A percentile compares a stretch with the other conserved stretches of the same genome.
Evolutionary conservation across 2,113 vertebrate species (phyloP).

Genomic region (Notarius quadriscutis): DNA sequence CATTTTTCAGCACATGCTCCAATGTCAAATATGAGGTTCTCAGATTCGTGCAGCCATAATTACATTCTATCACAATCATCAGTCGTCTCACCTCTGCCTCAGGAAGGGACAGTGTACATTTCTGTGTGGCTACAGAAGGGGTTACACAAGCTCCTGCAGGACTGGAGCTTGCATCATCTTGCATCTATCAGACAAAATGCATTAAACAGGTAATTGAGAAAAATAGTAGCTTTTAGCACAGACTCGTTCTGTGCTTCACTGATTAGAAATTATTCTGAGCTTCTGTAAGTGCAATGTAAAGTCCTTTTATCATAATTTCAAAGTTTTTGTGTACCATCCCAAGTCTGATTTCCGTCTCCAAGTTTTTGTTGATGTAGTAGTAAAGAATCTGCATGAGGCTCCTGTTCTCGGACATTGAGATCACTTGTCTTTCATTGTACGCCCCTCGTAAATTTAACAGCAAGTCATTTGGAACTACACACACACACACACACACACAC

Average conservation of each 20-base stretch:
- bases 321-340: slow-evolving; percentile 39
- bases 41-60: not conserved
- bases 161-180: not conserved
- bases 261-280: not conserved
- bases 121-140: not conserved
- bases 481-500: not conserved
- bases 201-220: not conserved
- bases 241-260: too few species aligned
- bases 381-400: slow-evolving; percentile 51
- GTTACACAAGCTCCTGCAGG: not conserved
- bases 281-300: not conserved
- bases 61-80: not conserved
- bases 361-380: slow-evolving; percentile 74
- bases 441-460: slow-evolving; percentile 74
- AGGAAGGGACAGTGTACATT: slow-evolving; percentile 15
- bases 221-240: not conserved
- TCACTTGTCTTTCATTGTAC: slow-evolving; percentile 65
- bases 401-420: not conserved
- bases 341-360: slow-evolving; percentile 76
- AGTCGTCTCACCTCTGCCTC: slow-evolving; percentile 1
- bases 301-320: too few species aligned
- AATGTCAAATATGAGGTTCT: not conserved
- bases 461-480: slow-evolving; percentile 63
- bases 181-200: not conserved
- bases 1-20: not conserved